These are phyloP conservation scores for Strigamia maritima DNA, from an alignment of 2,888 invertebrate genomes.

Conservation along the genomic window DNA sequence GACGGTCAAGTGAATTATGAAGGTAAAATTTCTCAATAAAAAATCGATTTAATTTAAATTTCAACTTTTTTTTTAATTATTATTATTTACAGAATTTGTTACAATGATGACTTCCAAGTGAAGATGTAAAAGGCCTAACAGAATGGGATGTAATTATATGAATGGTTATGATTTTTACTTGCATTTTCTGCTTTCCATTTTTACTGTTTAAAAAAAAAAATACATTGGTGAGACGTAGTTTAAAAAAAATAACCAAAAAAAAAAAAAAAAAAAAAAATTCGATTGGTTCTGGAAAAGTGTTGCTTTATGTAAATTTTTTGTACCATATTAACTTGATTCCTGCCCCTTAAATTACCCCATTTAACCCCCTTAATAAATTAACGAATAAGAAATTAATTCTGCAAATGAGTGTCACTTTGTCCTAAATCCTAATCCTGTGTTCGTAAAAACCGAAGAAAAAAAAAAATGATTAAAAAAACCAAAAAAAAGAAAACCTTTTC, in stretches of 20 bases:
- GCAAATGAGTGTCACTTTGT: too few relatives aligned
- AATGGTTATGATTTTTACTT: slow-evolving; percentile 42
- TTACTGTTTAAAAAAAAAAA: slow-evolving; percentile 39
- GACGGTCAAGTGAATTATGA: slow-evolving; percentile 87
- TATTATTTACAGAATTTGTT: slow-evolving; percentile 63
- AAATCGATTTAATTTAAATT: neutral
- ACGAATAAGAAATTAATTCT: too few relatives aligned
- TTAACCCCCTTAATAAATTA: too few relatives aligned
- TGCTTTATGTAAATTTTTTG: slow-evolving; percentile 40
- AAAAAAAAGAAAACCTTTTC: neutral
- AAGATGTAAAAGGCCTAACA: slow-evolving; percentile 51
- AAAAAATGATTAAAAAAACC: too few relatives aligned
- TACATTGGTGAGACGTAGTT: neutral
- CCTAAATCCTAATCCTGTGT: too few relatives aligned
- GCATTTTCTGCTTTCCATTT: slow-evolving; percentile 43
- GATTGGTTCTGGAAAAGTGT: slow-evolving; percentile 39
- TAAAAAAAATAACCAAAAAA: neutral
- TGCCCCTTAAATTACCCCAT: too few relatives aligned
- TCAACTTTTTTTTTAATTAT: neutral
- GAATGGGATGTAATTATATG: slow-evolving; percentile 42
- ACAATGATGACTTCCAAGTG: slow-evolving; percentile 99
- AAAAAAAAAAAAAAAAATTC: neutral
- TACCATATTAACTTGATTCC: neutral
- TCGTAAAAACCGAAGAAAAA: too few relatives aligned
- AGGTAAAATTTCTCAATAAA: slow-evolving; percentile 56